These are phyloP conservation scores for Thymelicus sylvestris DNA, from an alignment of 2,888 invertebrate species.

Conservation along the genomic window DNA sequence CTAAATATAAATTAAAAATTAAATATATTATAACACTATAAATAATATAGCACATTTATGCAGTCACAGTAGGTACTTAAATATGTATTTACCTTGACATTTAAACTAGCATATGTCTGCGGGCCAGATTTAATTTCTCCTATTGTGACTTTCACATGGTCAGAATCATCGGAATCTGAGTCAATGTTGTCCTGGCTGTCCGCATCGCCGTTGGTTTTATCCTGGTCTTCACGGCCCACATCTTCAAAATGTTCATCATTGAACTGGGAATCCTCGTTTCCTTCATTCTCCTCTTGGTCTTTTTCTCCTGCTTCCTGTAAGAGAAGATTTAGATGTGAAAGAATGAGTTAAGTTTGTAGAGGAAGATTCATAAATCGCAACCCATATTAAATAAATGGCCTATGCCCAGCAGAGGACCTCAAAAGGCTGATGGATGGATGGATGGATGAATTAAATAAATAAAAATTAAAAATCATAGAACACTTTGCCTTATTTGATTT, in stretches of 20 bases:
- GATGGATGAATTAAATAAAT: too few relatives aligned
- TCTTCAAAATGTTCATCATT: slow-evolving; percentile 81
- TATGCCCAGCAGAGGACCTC: too few relatives aligned
- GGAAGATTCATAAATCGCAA: too few relatives aligned
- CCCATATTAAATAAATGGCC: too few relatives aligned
- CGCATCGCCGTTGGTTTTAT: slow-evolving; percentile 70
- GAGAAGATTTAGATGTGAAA: slow-evolving; percentile 3
- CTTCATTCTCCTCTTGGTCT: slow-evolving; percentile 76
- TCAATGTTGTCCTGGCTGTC: slow-evolving; percentile 85
- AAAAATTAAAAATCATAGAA: too few relatives aligned
- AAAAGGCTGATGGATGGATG: too few relatives aligned
- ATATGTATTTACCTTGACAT: slow-evolving; percentile 85
- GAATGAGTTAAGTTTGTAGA: too few relatives aligned
- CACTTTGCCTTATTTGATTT: too few relatives aligned
- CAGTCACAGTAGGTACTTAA: background rate
- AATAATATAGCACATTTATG: too few relatives aligned
- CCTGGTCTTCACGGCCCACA: slow-evolving; percentile 67
- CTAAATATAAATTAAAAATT: too few relatives aligned
- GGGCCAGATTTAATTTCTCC: slow-evolving; percentile 93
- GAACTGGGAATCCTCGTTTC: slow-evolving; percentile 78
- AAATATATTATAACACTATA: too few relatives aligned
- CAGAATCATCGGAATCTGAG: slow-evolving; percentile 89
- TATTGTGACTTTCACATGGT: slow-evolving; percentile 96
- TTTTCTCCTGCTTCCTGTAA: slow-evolving; percentile 72
- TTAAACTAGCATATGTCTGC: slow-evolving; percentile 88